Evolutionary conservation across 23 tunicate genomes (phyloP), one percentile per base, ranked within the genome.

Genomic region (Halocynthia aurantium): DNA sequence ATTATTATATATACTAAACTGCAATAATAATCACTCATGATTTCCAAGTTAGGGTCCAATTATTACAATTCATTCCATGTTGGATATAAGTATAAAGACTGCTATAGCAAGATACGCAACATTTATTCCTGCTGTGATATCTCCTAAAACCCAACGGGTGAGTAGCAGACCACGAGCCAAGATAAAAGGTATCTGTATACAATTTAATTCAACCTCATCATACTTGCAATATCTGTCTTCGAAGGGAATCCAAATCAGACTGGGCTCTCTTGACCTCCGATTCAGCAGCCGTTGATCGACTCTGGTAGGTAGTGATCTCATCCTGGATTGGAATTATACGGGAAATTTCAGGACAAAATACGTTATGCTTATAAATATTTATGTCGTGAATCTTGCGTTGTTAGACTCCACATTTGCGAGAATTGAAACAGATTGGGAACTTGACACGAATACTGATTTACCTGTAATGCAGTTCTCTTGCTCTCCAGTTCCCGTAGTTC

Each of bases 191-290:
- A 4, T 31, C 44, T 31, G 2, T 1, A 31, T 31, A 31, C 44
- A 31, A 31, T 31, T 31, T 31, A 31, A 31, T 31, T 31, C 44
- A 31, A 31, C 44, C 44, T 31, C 44, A 31, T 31, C 44, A 31
- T 83, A 89, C 96, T 84, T 90, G 98, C 51, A 82, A 40, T 8
- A 92, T 92, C 79, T 86, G 82, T 52, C 98, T 52, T 74, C 86
- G 79, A 12, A 92, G 60, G 8, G 69, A 55, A 49, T 86, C 84
- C 60, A 92, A 31, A 8, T 92, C 93, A 66, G 84, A 20, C 53
- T 82, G 84, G 13, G 89, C 98, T 78, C 83, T 77, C 53, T 86
- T 86, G 5, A 81, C 70, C 44, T 18, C 67, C 67, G 82, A 84
- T 68, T 86, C 92, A 7, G 72, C 19, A 7, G 69, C 19, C 9